Percentiles rank a stretch among this genome's conserved stretches.
phyloP scores from a whole-genome alignment of 64 coral and sea anemone species.

The Montipora capricornis region DNA sequence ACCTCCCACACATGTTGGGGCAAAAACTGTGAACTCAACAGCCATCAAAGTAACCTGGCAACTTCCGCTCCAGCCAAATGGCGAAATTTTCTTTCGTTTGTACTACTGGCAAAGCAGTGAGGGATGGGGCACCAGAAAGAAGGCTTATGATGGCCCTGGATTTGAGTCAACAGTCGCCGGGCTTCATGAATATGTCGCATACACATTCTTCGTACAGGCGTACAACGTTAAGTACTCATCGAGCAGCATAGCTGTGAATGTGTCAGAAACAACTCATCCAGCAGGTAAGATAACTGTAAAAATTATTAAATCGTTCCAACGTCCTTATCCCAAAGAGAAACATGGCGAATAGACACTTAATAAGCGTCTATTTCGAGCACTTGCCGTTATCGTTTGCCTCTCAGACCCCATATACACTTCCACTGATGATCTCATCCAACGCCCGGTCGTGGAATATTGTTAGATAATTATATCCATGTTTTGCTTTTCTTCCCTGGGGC shows the following conservation, averaged over 20 bases:
- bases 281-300: slow-evolving; percentile 11
- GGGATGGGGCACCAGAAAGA: neutral
- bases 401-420: too few relatives aligned
- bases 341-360: too few relatives aligned
- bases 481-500: too few relatives aligned
- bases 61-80: slow-evolving; percentile 10
- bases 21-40: slow-evolving; percentile 41
- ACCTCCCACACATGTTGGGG: slow-evolving; percentile 46
- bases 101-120: slow-evolving; percentile 12
- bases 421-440: too few relatives aligned
- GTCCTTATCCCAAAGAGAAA: too few relatives aligned
- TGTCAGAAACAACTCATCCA: slow-evolving; percentile 12
- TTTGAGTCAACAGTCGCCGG: neutral
- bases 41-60: slow-evolving; percentile 46
- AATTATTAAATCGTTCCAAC: too few relatives aligned
- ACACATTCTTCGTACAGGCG: slow-evolving; percentile 28
- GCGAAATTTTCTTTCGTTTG: slow-evolving; percentile 8
- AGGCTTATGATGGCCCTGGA: slow-evolving; percentile 11
- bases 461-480: too few relatives aligned
- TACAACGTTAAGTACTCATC: slow-evolving; percentile 18
- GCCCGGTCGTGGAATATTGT: too few relatives aligned
- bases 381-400: too few relatives aligned
- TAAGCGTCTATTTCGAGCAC: too few relatives aligned
- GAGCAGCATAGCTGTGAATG: slow-evolving; percentile 27
- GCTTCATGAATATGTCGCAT: slow-evolving; percentile 27